A percentile compares a stretch with the other conserved stretches of the same genome.
Conservation (phyloP, 2,113 vertebrate species). For the Alethe diademata region DNA sequence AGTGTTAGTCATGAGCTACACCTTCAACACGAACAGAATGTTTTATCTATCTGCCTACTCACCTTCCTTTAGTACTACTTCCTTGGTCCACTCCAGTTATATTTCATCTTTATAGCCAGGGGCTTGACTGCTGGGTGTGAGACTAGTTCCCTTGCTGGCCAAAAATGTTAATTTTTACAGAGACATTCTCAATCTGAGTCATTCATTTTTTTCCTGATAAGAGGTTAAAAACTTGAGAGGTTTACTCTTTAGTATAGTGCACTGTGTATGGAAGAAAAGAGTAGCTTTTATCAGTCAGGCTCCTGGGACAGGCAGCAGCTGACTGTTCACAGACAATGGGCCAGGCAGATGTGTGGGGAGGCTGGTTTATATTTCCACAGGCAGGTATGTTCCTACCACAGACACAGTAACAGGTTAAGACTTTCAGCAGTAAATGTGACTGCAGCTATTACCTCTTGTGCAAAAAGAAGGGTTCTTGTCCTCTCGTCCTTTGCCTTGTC, state of each 20-base stretch:
- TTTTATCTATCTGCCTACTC: neutral
- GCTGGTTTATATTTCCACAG: neutral
- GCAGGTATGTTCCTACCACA: neutral
- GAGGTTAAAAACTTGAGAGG: neutral
- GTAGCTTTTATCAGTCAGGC: neutral
- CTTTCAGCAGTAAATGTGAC: neutral
- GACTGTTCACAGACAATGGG: neutral
- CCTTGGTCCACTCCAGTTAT: neutral
- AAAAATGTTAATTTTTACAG: neutral
- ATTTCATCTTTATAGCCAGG: neutral
- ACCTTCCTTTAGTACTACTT: neutral
- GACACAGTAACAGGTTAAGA: neutral
- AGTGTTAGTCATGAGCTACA: slow-evolving; percentile 1
- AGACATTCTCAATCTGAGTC: neutral
- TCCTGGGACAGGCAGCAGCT: neutral
- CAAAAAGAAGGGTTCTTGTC: neutral
- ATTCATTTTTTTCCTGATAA: neutral
- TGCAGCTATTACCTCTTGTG: neutral
- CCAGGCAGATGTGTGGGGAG: neutral
- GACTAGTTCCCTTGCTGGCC: neutral
- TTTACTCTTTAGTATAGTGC: neutral
- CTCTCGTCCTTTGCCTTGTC: neutral
- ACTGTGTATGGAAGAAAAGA: neutral
- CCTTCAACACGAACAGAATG: neutral
- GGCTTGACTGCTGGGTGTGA: neutral